Conservation (phyloP, 2,888 invertebrate genomes). For the Tigriopus californicus region DNA sequence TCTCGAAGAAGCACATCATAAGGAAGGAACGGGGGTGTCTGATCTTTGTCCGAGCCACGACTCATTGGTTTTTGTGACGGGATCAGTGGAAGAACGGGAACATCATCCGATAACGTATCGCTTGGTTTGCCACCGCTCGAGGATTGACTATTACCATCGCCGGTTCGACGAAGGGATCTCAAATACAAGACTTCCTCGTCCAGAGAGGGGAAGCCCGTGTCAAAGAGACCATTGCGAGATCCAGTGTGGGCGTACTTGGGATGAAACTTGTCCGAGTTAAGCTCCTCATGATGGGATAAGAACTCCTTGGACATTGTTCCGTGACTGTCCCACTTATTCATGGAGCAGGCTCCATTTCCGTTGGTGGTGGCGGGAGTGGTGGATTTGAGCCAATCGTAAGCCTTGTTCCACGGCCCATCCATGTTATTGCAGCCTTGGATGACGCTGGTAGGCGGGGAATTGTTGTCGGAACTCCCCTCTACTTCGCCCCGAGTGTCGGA, state of each 20-base stretch:
- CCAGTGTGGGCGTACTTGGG: background rate
- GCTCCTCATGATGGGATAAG: background rate
- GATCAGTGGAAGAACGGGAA: too few relatives aligned
- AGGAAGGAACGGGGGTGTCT: conserved; percentile 16
- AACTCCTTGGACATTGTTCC: background rate
- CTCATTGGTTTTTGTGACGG: background rate
- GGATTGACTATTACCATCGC: background rate
- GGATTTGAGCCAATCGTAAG: conserved; percentile 2
- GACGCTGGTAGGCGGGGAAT: conserved; percentile 17
- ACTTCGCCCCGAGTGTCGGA: conserved; percentile 16
- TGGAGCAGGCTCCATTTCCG: background rate
- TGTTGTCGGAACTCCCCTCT: conserved; percentile 16
- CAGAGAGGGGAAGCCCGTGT: too few relatives aligned
- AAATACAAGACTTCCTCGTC: background rate
- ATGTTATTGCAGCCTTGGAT: background rate
- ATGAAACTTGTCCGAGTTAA: background rate
- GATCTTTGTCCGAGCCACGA: background rate
- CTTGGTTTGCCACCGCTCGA: background rate
- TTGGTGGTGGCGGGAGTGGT: background rate
- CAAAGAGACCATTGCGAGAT: background rate
- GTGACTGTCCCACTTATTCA: background rate
- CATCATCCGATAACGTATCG: background rate
- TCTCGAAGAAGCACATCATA: conserved; percentile 20
- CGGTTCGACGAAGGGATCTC: background rate
- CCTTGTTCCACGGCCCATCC: background rate